Evolutionary conservation across 1,140 invertebrate species (phyloP).

Genomic region (Lordiphosa clarofinis): DNA sequence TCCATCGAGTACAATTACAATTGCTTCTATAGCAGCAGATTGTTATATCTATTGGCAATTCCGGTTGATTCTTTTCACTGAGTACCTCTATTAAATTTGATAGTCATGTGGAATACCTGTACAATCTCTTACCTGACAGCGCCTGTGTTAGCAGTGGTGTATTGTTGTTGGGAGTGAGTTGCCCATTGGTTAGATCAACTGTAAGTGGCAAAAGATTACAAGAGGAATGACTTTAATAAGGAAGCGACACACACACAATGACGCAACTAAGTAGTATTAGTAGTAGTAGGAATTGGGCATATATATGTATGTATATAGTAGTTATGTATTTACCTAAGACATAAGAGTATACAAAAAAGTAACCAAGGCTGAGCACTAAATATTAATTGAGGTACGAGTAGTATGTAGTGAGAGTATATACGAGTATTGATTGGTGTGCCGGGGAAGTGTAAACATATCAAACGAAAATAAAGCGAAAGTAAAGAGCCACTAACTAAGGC

Average conservation of each 20-base stretch:
- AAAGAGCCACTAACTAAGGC: conserved; percentile 41
- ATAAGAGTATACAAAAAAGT: conserved; percentile 50
- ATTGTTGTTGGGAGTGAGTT: conserved; percentile 96
- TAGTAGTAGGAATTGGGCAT: background rate
- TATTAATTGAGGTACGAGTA: conserved; percentile 24
- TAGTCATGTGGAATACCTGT: background rate
- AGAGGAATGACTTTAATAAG: conserved; percentile 39
- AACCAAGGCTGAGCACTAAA: conserved; percentile 48
- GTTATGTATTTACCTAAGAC: conserved; percentile 45
- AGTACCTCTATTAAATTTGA: background rate
- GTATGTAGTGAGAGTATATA: conserved; percentile 30
- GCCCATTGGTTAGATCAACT: conserved; percentile 96
- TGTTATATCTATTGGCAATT: no score
- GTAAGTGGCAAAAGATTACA: conserved; percentile 77
- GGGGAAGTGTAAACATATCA: conserved; percentile 40
- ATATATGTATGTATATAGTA: background rate
- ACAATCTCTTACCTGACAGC: conserved; percentile 89
- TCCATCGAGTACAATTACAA: no score
- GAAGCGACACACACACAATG: background rate
- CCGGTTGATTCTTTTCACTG: background rate
- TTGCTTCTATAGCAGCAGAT: no score
- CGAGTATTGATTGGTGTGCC: conserved; percentile 23
- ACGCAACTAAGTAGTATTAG: no score
- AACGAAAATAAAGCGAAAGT: conserved; percentile 30
- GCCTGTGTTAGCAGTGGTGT: conserved; percentile 95